phyloP scores from a whole-genome alignment of 2,888 invertebrate species.

The Nymphalis urticae region DNA sequence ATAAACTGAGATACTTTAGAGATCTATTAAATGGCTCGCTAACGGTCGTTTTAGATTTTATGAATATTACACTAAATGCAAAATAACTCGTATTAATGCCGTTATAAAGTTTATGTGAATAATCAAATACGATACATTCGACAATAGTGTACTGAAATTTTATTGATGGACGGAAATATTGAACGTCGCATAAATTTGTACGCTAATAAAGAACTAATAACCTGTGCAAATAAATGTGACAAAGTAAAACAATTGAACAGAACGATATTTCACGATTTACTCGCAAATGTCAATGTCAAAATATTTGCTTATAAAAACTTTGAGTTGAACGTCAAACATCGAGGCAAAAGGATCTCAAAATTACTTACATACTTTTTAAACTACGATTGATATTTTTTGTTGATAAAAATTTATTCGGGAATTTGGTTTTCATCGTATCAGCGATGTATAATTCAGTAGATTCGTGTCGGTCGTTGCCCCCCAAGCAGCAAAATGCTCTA shows the following conservation, averaged over 20 bases:
- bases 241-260: too few relatives aligned
- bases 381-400: too few relatives aligned
- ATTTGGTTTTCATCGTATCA: too few relatives aligned
- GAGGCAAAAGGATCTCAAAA: too few relatives aligned
- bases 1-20: neutral
- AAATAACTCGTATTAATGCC: neutral
- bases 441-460: neutral
- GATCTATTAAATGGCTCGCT: neutral
- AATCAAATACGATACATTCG: neutral
- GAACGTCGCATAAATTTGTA: neutral
- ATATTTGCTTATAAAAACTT: too few relatives aligned
- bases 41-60: conserved; percentile 1
- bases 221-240: too few relatives aligned
- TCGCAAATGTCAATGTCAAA: too few relatives aligned
- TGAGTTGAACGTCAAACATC: too few relatives aligned
- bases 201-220: neutral
- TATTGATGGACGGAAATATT: neutral
- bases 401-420: too few relatives aligned
- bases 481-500: neutral
- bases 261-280: too few relatives aligned
- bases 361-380: too few relatives aligned
- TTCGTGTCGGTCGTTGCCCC: neutral
- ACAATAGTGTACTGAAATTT: neutral
- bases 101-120: neutral
- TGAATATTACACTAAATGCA: neutral